Conservation (phyloP, 2,113 vertebrate species). For the Saimiri boliviensis region DNA sequence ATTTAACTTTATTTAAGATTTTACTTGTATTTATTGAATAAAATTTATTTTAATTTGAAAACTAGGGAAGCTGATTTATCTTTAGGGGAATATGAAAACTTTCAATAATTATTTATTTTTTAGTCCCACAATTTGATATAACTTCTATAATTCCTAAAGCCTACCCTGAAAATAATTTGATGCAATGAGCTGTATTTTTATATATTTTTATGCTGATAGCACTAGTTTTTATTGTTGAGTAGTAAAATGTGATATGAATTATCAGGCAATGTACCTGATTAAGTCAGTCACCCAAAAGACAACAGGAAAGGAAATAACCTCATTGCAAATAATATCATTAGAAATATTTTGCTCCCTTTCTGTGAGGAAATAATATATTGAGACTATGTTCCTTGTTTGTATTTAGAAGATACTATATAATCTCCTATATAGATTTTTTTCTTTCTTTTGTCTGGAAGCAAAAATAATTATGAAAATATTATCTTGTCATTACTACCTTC, state of each 20-base stretch:
- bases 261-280: background rate
- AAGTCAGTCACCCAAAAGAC: background rate
- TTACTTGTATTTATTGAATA: background rate
- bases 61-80: background rate
- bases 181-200: background rate
- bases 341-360: background rate
- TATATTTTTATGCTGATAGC: background rate
- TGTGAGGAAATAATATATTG: background rate
- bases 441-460: background rate
- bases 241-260: conserved; percentile 24
- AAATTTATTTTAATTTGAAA: background rate
- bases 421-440: background rate
- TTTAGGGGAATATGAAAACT: background rate
- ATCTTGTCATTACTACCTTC: background rate
- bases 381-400: background rate
- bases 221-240: background rate
- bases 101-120: background rate
- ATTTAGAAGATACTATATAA: background rate
- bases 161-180: background rate
- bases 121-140: background rate
- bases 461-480: background rate
- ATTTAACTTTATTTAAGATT: background rate
- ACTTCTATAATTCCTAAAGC: background rate
- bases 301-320: background rate
- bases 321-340: background rate